Evolutionary conservation across 2,888 invertebrate species (phyloP).

Genomic region (Nomada fucata): DNA sequence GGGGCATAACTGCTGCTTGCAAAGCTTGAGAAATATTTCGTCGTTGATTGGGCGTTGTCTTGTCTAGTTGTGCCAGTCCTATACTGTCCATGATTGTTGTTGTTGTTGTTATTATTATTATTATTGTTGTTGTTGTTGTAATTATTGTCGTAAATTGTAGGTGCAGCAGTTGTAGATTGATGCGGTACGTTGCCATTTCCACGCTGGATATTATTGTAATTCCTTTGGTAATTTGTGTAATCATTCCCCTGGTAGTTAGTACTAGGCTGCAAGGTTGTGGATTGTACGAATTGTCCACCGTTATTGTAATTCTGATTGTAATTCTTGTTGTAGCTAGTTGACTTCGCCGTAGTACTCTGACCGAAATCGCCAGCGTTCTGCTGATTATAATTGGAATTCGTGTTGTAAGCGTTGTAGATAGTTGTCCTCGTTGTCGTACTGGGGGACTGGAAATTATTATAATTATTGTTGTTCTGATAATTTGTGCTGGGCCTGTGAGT

Average conservation of each 20-base stretch:
- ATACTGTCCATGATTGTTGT: conserved; percentile 66
- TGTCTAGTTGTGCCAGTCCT: conserved; percentile 78
- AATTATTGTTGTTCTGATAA: conserved; percentile 71
- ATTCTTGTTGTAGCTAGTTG: conserved; percentile 72
- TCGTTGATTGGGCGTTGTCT: conserved; percentile 77
- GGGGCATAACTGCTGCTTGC: conserved; percentile 85
- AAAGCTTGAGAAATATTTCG: conserved; percentile 82
- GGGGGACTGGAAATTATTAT: conserved; percentile 74
- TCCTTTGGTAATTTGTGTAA: conserved; percentile 76
- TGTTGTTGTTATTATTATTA: conserved; percentile 57
- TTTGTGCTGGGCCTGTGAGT: conserved; percentile 77
- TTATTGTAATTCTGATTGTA: conserved; percentile 69
- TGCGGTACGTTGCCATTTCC: conserved; percentile 66
- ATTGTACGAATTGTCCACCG: conserved; percentile 70
- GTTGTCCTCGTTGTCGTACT: conserved; percentile 75
- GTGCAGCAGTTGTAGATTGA: conserved; percentile 74
- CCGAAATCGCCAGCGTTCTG: conserved; percentile 54
- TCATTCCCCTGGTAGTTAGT: conserved; percentile 77
- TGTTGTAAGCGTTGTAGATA: conserved; percentile 66
- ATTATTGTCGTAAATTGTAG: conserved; percentile 74
- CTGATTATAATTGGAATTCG: conserved; percentile 69
- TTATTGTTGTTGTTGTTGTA: conserved; percentile 62
- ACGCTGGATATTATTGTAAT: conserved; percentile 80
- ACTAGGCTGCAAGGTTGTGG: conserved; percentile 77
- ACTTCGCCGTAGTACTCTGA: conserved; percentile 69